phyloP scores from a whole-genome alignment of 2,888 invertebrate genomes.

The Acleris holmiana region DNA sequence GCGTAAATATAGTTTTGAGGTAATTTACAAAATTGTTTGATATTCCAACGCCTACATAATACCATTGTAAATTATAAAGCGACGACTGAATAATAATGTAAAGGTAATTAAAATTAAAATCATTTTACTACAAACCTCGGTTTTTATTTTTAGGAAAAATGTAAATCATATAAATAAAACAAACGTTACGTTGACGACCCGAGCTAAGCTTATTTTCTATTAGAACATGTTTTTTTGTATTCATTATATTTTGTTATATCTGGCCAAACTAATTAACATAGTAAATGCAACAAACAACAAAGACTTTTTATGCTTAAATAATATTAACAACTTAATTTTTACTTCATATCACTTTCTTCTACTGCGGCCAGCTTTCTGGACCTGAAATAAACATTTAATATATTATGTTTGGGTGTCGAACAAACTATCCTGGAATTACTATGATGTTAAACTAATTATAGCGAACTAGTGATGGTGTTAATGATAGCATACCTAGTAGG shows the following conservation, averaged over 20 bases:
- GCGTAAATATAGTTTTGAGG: constrained; percentile 12
- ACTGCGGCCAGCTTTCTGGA: constrained; percentile 55
- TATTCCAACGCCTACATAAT: constrained; percentile 10
- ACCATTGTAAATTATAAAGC: constrained; percentile 1
- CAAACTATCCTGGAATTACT: no score
- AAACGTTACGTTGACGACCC: constrained; percentile 24
- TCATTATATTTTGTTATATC: constrained; percentile 17
- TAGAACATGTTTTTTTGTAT: constrained; percentile 3
- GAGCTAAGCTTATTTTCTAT: constrained; percentile 19
- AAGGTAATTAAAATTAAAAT: constrained; percentile 4
- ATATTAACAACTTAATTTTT: constrained; percentile 47
- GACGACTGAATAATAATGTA: constrained; percentile 21
- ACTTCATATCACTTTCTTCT: constrained; percentile 59
- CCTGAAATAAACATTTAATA: constrained; percentile 53
- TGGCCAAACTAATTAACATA: constrained; percentile 21
- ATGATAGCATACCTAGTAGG: no score
- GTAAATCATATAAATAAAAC: constrained; percentile 33
- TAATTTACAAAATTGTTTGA: constrained; percentile 22
- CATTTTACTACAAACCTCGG: not conserved
- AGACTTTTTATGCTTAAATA: constrained; percentile 26
- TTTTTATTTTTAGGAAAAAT: constrained; percentile 30
- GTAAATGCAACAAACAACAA: constrained; percentile 38
- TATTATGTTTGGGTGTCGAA: no score
- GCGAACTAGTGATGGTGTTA: no score
- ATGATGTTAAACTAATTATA: no score